Evolutionary conservation across 2,113 vertebrate genomes (phyloP), one percentile per base, ranked within the genome.

Genomic region (Toxostoma redivivum): DNA sequence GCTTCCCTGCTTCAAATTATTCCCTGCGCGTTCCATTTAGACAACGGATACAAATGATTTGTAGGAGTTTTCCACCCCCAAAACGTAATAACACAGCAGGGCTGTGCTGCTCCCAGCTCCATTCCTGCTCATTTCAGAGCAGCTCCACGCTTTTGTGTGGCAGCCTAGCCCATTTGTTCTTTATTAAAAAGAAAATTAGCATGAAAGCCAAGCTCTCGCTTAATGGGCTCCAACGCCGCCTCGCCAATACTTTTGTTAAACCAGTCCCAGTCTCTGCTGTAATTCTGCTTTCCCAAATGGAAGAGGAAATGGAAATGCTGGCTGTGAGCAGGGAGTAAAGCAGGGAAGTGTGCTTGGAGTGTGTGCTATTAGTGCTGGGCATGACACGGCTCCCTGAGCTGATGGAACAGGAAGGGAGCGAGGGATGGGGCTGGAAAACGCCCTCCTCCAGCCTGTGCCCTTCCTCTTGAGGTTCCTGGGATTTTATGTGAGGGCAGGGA

Each of bases 141-240:
- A 66, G 78, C 93, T 45, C 54, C 22, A 2, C 0, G 8, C 40
- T 84, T 86, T 65, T 90, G 58, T 88, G 90, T 5, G 51, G n/a
- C 64, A 76, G 71, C 90, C 67, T 33, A 50, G 37, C 81, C 71
- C 79, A 90, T 95, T 95, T 91, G 92, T 88, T 95, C 94, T 93
- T 96, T 96, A 96, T 95, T 95, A 94, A 94, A 94, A 95, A 73
- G 85, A 92, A 92, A 97, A 96, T 90, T 93, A 97, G 79, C 93
- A 86, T 81, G 92, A 94, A 86, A 82, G 83, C 56, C 81, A 67
- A 81, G 56, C 90, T 90, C 88, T 61, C 1, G 1, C 81, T 73
- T 90, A 65, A 91, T 62, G 70, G 71, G 45, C 67, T 80, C 84
- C 64, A n/a, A 27, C 40, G 33, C 81, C 57, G 89, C 96, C 90